Evolutionary conservation across 2,797 vertebrate genomes (phyloP), one percentile per base, ranked within the genome.

Genomic region (Sarcophilus harrisii): DNA sequence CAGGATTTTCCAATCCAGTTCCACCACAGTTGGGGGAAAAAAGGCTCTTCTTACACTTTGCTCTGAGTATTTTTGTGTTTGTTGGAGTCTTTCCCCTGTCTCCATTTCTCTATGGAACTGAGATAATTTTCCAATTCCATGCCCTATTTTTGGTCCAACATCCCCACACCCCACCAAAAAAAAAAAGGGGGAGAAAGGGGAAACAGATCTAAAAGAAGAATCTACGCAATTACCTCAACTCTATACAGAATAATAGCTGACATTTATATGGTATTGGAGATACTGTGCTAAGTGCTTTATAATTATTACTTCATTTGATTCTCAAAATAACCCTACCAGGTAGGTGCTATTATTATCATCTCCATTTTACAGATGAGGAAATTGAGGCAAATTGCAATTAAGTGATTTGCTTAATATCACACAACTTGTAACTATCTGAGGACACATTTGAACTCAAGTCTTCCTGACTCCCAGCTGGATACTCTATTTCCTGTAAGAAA

Each of bases 1-100:
- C 1, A 95, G 5, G 14, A 45, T 95, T 91, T 94, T 93, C 18
- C 59, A 59, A 73, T 57, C 18, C 90, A 92, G 27, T 93, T 95
- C 90, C 92, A 90, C 38, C 18, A 81, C 21, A 45, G 38, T 38
- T 45, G 45, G 38, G 45, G 38, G 21, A 81, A 45, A 45, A 66
- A 66, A n/a, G 62, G 8, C 18, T 81, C 73, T 38, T 81, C 38
- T 81, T 45, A 4, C 38, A 81, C 9, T 45, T 91, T 59, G 49
- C 55, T 94, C 58, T 94, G 91, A 89, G 18, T 87, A 91, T 89
- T 92, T 96, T 73, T 90, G 18, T 52, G 14, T 92, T 49, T 95
- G 32, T 62, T 94, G 6, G n/a, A 59, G 91, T 5, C n/a, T 66
- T 93, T 94, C 38, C 3, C 11, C 32, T 89, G 21, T 1, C 91